Evolutionary conservation across 2,888 invertebrate genomes (phyloP).

Genomic region (Drosophila rubida): DNA sequence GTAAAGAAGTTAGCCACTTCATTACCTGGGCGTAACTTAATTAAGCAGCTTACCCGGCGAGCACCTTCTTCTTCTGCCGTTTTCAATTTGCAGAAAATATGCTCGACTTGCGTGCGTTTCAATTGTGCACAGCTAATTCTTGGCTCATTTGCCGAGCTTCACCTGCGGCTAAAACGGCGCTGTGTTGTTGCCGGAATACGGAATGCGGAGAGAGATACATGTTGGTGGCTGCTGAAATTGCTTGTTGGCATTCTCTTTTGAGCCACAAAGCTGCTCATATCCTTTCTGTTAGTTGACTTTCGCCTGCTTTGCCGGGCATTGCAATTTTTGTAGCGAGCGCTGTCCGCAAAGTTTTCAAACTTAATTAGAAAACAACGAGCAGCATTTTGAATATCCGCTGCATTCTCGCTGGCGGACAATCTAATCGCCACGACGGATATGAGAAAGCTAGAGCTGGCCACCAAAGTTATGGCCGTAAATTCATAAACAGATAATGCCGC

Average conservation of each 20-base stretch:
- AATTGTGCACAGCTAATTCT: slow-evolving; percentile 50
- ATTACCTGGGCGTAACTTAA: slow-evolving; percentile 69
- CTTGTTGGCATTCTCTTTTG: slow-evolving; percentile 22
- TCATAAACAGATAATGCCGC: slow-evolving; percentile 68
- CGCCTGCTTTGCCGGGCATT: slow-evolving; percentile 25
- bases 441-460: slow-evolving; percentile 61
- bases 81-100: slow-evolving; percentile 62
- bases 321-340: slow-evolving; percentile 35
- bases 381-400: slow-evolving; percentile 72
- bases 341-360: slow-evolving; percentile 57
- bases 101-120: slow-evolving; percentile 39
- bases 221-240: slow-evolving; percentile 26
- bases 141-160: slow-evolving; percentile 36
- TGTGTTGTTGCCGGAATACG: neutral
- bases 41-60: slow-evolving; percentile 50
- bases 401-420: slow-evolving; percentile 57
- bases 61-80: slow-evolving; percentile 15
- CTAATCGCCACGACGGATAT: slow-evolving; percentile 80
- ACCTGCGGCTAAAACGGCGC: slow-evolving; percentile 24
- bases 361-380: slow-evolving; percentile 60
- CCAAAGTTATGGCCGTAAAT: slow-evolving; percentile 65
- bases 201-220: slow-evolving; percentile 2
- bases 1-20: slow-evolving; percentile 70
- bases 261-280: slow-evolving; percentile 35
- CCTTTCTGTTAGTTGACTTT: slow-evolving; percentile 26